Evolutionary conservation across 2,888 invertebrate genomes (phyloP), one percentile per base, ranked within the genome.

Genomic region (Iphiclides podalirius): DNA sequence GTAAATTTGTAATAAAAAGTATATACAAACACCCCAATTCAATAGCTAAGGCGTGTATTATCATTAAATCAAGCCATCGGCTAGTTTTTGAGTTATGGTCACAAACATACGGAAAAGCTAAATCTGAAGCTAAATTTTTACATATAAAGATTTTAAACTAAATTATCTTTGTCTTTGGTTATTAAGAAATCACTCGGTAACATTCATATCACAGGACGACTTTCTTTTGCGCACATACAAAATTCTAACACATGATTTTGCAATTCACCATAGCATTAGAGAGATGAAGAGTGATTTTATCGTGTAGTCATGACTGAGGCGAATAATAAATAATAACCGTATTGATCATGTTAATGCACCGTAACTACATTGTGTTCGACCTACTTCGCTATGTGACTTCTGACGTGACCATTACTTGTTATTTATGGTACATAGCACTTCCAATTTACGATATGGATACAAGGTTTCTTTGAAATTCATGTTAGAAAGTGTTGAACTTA

Each of bases 271-370:
- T 42, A 23, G 9, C n/a, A 20, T 41, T 40, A 14, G 58, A 38
- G 7, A 8, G 26, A 16, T 1, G 6, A 20, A 34, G 16, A 43
- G 20, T 20, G 13, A 13, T 17, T 33, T 34, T 26, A 16, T 35
- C 13, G 11, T 2, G 41, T 12, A 8, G 49, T 35, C 48, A 48
- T 67, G 67, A 68, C 55, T 64, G 57, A 59, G 59, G 63, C 52
- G n/a, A n/a, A n/a, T n/a, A n/a, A n/a, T n/a, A n/a, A n/a, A 52
- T 43, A 53, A 41, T 36, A 50, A 53, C 52, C 47, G 44, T 52
- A 52, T 31, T 44, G 47, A 54, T 60, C 59, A 55, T 68, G 66
- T 60, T 70, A 73, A 74, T 68, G 63, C 60, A 65, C 28, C 59
- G 57, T 71, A 72, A 69, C 66, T 61, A 23, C 62, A 52, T 41